Conservation (phyloP, 2,113 vertebrate species). For the Tychaedon coryphoeus region DNA sequence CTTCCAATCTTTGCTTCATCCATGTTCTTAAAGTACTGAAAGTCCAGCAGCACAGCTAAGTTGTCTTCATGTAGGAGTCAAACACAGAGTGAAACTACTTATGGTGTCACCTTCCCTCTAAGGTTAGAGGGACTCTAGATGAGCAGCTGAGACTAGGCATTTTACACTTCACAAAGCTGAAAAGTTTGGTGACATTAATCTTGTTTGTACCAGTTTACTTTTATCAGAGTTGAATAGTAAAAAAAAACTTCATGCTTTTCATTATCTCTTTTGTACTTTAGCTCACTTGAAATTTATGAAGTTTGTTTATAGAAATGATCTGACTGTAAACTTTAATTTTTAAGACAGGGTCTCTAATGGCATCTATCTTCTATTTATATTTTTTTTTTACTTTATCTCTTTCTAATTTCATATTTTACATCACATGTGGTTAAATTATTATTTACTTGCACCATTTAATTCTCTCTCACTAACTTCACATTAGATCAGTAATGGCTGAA, state of each 20-base stretch:
- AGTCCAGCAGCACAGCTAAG: not conserved
- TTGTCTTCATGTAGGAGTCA: not conserved
- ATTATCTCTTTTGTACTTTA: not conserved
- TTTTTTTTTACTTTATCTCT: not conserved
- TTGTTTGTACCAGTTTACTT: not conserved
- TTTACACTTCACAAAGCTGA: not conserved
- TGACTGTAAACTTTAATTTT: not conserved
- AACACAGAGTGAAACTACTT: not conserved
- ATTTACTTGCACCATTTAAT: not conserved
- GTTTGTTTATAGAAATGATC: not conserved
- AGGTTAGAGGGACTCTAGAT: not conserved
- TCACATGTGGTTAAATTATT: not conserved
- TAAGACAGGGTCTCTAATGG: not conserved
- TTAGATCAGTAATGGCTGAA: not conserved
- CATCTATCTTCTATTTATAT: not conserved
- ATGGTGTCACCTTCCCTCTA: not conserved
- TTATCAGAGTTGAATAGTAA: not conserved
- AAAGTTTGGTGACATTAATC: not conserved
- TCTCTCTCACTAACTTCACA: not conserved
- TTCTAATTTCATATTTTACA: not conserved
- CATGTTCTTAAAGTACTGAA: not conserved
- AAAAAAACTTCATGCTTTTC: not conserved
- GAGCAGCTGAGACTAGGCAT: not conserved
- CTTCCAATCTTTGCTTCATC: not conserved
- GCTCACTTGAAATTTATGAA: not conserved